Evolutionary conservation across 1,140 invertebrate genomes (phyloP), one percentile per base, ranked within the genome.

Genomic region (Ditylenchus dipsaci): DNA sequence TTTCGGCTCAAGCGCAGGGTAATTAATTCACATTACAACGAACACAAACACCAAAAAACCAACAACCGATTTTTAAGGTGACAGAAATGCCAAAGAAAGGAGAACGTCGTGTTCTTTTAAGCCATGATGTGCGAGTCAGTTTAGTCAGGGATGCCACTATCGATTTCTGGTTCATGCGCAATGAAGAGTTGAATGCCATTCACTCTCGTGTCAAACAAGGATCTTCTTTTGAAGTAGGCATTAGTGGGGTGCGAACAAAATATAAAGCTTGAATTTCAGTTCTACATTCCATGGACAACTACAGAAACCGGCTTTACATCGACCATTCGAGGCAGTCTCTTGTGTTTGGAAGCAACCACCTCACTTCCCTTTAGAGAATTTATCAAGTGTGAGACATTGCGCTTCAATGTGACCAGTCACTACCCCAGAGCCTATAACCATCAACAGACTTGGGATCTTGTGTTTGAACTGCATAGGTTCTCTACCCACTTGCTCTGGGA

Each of bases 391-490:
- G 84, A 86, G 75, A 86, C 84, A 23, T 76, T 86, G 53, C 79
- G 83, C 79, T 84, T 86, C 75, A 80, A 82, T 65, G 71, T 86
- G n/a, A 79, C 73, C 53, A 81, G 79, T 5, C 72, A 79, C 9
- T 86, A 85, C 72, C 85, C 85, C 1, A 64, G 79, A 30, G 65
- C 76, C 8, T 86, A 84, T 83, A 87, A 86, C 76, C 81, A 79
- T n/a, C 81, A 84, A 47, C 86, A 86, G 65, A 79, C 83, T 21
- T 87, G 86, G 86, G 73, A 76, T 11, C 78, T 83, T 63, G 79
- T 84, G 60, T 76, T 86, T 23, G 84, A 83, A 58, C 79, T 85
- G 3, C 84, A 82, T 67, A 85, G 85, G 74, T 81, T 85, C 57
- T 73, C 83, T 3, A 74, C 82, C 21, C 84, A 79, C 63, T 76